Evolutionary conservation across 30 jellyfish, hydroid and myxozoan species (phyloP), one percentile per base, ranked within the genome.

Genomic region (Turritopsis dohrnii): DNA sequence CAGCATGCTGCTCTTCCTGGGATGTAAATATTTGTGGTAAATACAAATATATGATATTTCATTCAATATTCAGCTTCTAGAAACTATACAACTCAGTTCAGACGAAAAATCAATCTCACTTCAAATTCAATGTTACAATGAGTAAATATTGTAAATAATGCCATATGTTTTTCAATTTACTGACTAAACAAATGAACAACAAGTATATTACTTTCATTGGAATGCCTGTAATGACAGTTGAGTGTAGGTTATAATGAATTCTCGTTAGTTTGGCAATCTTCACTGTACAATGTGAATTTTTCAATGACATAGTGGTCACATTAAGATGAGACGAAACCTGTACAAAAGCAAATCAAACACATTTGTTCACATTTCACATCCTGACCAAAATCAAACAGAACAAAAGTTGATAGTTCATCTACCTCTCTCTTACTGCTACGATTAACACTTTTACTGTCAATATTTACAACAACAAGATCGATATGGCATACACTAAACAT

Each of bases 1-100:
- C 97, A 16, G 97, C 97, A 72, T 90, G 95, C 72, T 90, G 97
- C 74, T 90, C 97, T 83, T 90, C 97, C 97, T 89, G 25, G 16
- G 24, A 83, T 25, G 65, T 30, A 66, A 25, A 54, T 53, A 75
- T 29, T 74, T 25, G 21, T 0, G 30, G n/a, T n/a, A n/a, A n/a
- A n/a, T n/a, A n/a, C n/a, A n/a, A n/a, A n/a, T n/a, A n/a, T 3
- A 41, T 41, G 13, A 3, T 41, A 41, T 41, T 41, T 41, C 60
- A 41, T 41, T 41, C 5, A 41, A 41, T 13, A 41, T 41, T 41
- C 60, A n/a, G n/a, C n/a, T 13, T 41, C 13, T 41, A 41, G 60
- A 41, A 41, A 41, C 60, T 41, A 41, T 5, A 41, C 60, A 41
- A 5, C 60, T n/a, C n/a, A n/a, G n/a, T n/a, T n/a, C n/a, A n/a